Percentiles rank a stretch among this genome's conserved stretches.
Evolutionary conservation across 2,113 vertebrate species (phyloP).

Genomic region (Saguinus midas): DNA sequence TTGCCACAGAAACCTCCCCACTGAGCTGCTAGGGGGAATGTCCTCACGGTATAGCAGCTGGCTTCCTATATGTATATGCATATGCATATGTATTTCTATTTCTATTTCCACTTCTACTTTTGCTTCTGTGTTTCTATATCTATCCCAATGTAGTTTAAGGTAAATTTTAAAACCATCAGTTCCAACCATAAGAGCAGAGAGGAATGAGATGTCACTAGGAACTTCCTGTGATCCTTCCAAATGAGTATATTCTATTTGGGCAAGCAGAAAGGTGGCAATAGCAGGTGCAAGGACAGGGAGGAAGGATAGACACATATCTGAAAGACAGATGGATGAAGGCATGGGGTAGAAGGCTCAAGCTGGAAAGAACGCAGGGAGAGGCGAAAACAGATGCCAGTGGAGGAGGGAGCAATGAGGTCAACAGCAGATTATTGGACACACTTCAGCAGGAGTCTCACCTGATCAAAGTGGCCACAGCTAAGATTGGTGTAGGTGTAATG

Average conservation of each 20-base stretch:
- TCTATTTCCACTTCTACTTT: neutral
- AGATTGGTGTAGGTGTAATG: neutral
- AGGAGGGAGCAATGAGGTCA: neutral
- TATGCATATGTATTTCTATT: too few relatives aligned
- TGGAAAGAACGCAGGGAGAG: neutral
- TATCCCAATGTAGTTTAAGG: neutral
- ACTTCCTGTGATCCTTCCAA: neutral
- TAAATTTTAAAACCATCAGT: neutral
- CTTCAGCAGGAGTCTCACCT: neutral
- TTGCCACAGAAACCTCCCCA: neutral
- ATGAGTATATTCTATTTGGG: neutral
- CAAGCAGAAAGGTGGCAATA: neutral
- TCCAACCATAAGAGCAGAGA: neutral
- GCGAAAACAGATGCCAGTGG: neutral
- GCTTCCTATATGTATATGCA: neutral
- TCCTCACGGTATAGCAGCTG: neutral
- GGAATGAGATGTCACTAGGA: neutral
- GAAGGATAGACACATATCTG: neutral
- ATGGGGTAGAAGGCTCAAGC: neutral
- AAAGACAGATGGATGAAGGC: neutral
- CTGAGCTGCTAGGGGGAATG: too few relatives aligned
- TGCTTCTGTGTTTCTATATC: neutral
- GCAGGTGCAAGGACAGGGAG: accelerated
- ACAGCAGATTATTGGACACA: neutral
- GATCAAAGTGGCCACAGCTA: neutral